Percentiles rank a stretch among this genome's conserved stretches.
phyloP scores from a whole-genome alignment of 1,140 invertebrate species.

The Ips typographus region DNA sequence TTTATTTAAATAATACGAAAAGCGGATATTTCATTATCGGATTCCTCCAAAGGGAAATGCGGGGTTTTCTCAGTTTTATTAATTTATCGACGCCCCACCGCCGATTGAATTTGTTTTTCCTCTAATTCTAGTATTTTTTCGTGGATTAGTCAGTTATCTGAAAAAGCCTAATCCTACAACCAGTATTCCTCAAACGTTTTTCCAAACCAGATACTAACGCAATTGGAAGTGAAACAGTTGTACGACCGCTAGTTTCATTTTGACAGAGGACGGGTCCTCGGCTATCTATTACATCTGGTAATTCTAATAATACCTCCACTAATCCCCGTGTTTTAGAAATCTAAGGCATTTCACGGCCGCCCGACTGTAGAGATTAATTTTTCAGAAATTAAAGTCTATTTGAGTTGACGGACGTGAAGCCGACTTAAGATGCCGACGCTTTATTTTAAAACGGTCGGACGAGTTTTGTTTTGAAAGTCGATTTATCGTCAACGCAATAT shows the following conservation, averaged over 20 bases:
- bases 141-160: too few species aligned
- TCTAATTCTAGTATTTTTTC: too few species aligned
- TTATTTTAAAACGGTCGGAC: too few species aligned
- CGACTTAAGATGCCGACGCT: conserved; percentile 3
- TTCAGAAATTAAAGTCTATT: conserved; percentile 16
- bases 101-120: too few species aligned
- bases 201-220: too few species aligned
- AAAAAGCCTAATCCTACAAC: too few species aligned
- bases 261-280: not conserved
- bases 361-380: conserved; percentile 18
- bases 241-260: too few species aligned
- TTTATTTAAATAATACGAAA: conserved; percentile 15
- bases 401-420: conserved; percentile 6
- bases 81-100: conserved; percentile 6
- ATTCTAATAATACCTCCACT: conserved; percentile 23
- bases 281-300: conserved; percentile 25
- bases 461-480: too few species aligned
- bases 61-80: conserved; percentile 13
- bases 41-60: conserved; percentile 1
- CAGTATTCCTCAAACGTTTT: too few species aligned
- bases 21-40: conserved; percentile 16
- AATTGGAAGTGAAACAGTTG: too few species aligned
- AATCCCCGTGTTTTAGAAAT: conserved; percentile 22
- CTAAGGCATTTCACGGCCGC: conserved; percentile 21
- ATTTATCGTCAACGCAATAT: too few species aligned